A percentile compares a stretch with the other conserved stretches of the same genome.
These are phyloP conservation scores for Alosa sapidissima DNA, from an alignment of 2,797 vertebrate genomes.

Conservation along the genomic window DNA sequence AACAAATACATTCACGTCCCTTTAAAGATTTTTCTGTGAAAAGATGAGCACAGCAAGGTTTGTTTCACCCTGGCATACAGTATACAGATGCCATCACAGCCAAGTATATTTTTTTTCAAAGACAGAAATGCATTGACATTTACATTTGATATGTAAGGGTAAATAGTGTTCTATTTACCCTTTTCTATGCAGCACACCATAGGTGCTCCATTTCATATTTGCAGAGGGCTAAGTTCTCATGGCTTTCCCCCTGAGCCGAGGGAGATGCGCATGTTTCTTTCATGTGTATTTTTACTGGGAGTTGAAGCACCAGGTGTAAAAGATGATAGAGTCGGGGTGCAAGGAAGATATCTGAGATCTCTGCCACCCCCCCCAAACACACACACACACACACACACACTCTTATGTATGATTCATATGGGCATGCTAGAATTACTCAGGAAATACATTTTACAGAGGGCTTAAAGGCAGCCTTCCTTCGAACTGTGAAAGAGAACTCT, in stretches of 20 bases:
- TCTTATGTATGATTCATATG: neutral
- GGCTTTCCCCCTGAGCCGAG: neutral
- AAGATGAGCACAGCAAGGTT: neutral
- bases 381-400: neutral
- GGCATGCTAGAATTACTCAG: neutral
- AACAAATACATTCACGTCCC: neutral
- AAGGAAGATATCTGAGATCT: neutral
- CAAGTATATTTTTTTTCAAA: too few species aligned
- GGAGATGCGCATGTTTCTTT: neutral
- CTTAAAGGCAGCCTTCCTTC: too few species aligned
- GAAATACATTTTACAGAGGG: neutral
- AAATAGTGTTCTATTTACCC: neutral
- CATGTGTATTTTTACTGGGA: neutral
- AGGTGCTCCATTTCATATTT: neutral
- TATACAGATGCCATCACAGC: too few species aligned
- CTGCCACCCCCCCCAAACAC: neutral
- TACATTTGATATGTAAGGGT: neutral
- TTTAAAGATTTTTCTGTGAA: neutral
- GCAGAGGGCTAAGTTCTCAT: neutral
- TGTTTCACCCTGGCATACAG: neutral
- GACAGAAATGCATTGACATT: neutral
- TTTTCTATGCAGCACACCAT: neutral
- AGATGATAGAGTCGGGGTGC: neutral
- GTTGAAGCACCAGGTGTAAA: neutral
- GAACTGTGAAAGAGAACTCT: neutral